phyloP scores from a whole-genome alignment of 2,797 vertebrate species.

The Tachyglossus aculeatus region DNA sequence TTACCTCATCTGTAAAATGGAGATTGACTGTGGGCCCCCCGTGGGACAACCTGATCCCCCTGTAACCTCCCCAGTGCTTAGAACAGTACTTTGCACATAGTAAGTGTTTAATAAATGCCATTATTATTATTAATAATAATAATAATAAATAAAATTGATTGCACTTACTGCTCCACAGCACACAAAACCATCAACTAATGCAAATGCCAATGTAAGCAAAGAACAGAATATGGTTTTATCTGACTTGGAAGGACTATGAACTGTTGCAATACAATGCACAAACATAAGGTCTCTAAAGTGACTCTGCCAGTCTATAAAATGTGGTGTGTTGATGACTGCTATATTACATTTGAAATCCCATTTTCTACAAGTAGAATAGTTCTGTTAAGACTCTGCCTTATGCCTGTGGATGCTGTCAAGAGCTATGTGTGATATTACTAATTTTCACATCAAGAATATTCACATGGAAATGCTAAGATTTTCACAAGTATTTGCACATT shows the following conservation, averaged over 20 bases:
- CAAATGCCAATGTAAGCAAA: slow-evolving; percentile 5
- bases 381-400: slow-evolving; percentile 36
- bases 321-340: slow-evolving; percentile 40
- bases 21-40: too few relatives aligned
- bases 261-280: background rate
- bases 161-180: background rate
- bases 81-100: too few relatives aligned
- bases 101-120: too few relatives aligned
- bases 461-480: slow-evolving; percentile 18
- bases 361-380: slow-evolving; percentile 25
- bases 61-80: too few relatives aligned
- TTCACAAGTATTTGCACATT: slow-evolving; percentile 52
- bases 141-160: too few relatives aligned
- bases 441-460: slow-evolving; percentile 41
- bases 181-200: background rate
- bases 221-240: background rate
- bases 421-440: slow-evolving; percentile 23
- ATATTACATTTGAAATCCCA: slow-evolving; percentile 37
- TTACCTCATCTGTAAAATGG: too few relatives aligned
- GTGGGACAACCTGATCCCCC: too few relatives aligned
- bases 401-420: background rate
- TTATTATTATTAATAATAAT: too few relatives aligned
- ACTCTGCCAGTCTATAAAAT: slow-evolving; percentile 14
- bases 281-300: background rate
- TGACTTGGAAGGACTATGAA: slow-evolving; percentile 12